Percentiles rank a stretch among this genome's conserved stretches.
Conservation (phyloP, 2,888 invertebrate species). For the Clivina fossor region DNA sequence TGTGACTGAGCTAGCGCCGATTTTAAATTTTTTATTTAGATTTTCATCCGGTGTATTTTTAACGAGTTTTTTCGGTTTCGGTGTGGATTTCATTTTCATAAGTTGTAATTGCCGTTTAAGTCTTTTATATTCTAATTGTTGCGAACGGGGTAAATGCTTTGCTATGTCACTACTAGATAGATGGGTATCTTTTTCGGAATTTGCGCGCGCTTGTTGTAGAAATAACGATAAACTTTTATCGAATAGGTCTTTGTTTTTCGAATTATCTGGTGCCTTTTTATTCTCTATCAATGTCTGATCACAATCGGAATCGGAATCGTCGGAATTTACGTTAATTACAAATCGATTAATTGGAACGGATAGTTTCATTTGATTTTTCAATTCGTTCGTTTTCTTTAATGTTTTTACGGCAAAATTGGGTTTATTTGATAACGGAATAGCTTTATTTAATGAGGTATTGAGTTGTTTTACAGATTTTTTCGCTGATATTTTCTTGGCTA, state of each 20-base stretch:
- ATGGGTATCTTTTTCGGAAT: constrained; percentile 19
- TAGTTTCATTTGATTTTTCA: constrained; percentile 32
- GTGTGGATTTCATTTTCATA: constrained; percentile 33
- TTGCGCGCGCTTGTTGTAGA: constrained; percentile 27
- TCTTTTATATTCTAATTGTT: constrained; percentile 51
- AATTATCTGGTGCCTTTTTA: constrained; percentile 22
- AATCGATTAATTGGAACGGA: constrained; percentile 48
- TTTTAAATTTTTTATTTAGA: constrained; percentile 30
- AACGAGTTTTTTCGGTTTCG: constrained; percentile 25
- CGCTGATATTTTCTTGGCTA: constrained; percentile 60
- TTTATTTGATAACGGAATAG: constrained; percentile 33
- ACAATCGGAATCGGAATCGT: constrained; percentile 48
- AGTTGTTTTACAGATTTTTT: constrained; percentile 31
- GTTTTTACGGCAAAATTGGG: constrained; percentile 10
- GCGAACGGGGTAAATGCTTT: constrained; percentile 46
- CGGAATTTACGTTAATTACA: constrained; percentile 49
- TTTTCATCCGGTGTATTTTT: constrained; percentile 25
- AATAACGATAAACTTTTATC: constrained; percentile 28
- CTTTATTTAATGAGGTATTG: constrained; percentile 35
- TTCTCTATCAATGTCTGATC: constrained; percentile 27
- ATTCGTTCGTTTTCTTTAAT: constrained; percentile 25
- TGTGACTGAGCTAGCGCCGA: no score
- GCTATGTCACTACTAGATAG: constrained; percentile 23
- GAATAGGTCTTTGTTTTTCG: constrained; percentile 34
- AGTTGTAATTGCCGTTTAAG: constrained; percentile 47